Percentiles rank a stretch among this genome's conserved stretches.
These are phyloP conservation scores for Tribolium freemani DNA, from an alignment of 2,888 invertebrate species.

Conservation along the genomic window DNA sequence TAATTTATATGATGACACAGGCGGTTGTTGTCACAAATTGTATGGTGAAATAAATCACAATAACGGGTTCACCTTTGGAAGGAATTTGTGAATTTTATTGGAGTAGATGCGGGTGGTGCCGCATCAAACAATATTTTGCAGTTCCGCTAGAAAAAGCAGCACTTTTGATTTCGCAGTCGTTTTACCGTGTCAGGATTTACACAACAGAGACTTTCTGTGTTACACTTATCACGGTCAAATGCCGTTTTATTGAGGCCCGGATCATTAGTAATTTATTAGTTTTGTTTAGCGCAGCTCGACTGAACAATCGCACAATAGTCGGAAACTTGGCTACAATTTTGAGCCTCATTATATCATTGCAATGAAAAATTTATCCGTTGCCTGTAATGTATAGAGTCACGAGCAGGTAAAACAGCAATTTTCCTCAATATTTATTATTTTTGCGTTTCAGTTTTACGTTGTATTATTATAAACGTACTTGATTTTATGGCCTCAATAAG, in stretches of 20 bases:
- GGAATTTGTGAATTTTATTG: not conserved
- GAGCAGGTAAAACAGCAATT: too few species aligned
- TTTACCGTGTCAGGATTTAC: conserved; percentile 61
- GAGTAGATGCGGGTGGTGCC: not conserved
- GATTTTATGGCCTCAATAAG: too few species aligned
- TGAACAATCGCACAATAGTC: conserved; percentile 33
- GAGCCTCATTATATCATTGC: not conserved
- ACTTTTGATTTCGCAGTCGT: conserved; percentile 62
- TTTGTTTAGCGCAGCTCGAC: conserved; percentile 38
- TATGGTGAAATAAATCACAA: conserved; percentile 47
- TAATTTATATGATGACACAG: conserved; percentile 45
- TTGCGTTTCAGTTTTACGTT: too few species aligned
- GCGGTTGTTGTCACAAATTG: conserved; percentile 41
- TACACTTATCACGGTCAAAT: conserved; percentile 59
- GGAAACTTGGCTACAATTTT: conserved; percentile 6
- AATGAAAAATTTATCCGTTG: too few species aligned
- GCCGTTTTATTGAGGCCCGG: conserved; percentile 38
- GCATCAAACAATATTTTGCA: conserved; percentile 3
- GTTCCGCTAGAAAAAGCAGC: conserved; percentile 60
- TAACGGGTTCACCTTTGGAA: conserved; percentile 22
- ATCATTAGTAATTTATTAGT: conserved; percentile 42
- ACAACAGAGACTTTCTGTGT: conserved; percentile 61
- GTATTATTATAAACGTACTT: too few species aligned
- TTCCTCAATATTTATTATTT: too few species aligned
- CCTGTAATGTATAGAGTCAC: too few species aligned